phyloP scores from a whole-genome alignment of 2,888 invertebrate genomes.

The Chrysolina americana region DNA sequence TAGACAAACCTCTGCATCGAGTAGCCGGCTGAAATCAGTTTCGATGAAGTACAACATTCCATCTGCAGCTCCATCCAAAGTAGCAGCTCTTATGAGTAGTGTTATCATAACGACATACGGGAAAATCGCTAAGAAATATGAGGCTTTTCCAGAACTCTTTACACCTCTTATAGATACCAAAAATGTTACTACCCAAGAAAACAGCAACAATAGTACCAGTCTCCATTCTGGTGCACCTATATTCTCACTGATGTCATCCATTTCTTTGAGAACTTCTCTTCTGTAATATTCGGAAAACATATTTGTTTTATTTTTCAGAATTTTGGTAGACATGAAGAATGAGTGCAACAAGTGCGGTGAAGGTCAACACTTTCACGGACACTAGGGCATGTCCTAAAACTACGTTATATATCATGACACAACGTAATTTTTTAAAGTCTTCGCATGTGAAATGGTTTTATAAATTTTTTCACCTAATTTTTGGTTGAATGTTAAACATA shows the following conservation, averaged over 20 bases:
- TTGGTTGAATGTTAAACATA: too few species aligned
- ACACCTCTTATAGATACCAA: constrained; percentile 81
- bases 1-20: constrained; percentile 75
- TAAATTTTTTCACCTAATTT: too few species aligned
- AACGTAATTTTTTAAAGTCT: too few species aligned
- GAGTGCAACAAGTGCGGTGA: too few species aligned
- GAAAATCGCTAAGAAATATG: constrained; percentile 92
- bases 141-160: constrained; percentile 84
- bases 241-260: constrained; percentile 68
- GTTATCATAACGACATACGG: constrained; percentile 85
- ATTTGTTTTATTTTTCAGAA: background rate
- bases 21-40: constrained; percentile 83
- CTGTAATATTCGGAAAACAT: constrained; percentile 60
- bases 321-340: too few species aligned
- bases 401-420: too few species aligned
- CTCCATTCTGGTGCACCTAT: constrained; percentile 78
- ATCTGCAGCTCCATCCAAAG: constrained; percentile 78
- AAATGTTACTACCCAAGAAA: constrained; percentile 80
- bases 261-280: constrained; percentile 72
- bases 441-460: too few species aligned
- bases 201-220: constrained; percentile 77
- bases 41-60: constrained; percentile 86
- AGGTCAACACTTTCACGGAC: too few species aligned
- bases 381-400: too few species aligned
- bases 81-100: constrained; percentile 78